Evolutionary conservation across 2,113 vertebrate species (phyloP).

Genomic region (Tyrannus savana): DNA sequence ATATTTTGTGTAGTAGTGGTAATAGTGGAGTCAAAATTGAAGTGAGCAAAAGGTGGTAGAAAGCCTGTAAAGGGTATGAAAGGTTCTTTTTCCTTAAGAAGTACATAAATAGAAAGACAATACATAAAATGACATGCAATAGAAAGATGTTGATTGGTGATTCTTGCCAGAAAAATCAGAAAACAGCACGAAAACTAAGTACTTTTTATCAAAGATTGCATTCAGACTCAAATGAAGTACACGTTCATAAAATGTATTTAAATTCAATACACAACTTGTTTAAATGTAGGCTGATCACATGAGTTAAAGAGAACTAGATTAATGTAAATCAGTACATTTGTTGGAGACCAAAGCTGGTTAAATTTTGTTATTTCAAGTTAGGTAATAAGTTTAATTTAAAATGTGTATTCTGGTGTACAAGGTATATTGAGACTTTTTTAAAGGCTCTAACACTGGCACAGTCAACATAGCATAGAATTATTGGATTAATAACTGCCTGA

Average conservation of each 20-base stretch:
- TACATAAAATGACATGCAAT: neutral
- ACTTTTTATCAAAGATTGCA: neutral
- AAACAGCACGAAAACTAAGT: neutral
- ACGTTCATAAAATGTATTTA: neutral
- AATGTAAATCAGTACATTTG: neutral
- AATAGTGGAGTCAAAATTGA: neutral
- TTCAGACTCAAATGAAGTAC: neutral
- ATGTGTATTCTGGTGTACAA: neutral
- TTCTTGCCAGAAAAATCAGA: neutral
- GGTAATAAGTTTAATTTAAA: neutral
- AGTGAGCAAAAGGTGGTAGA: neutral
- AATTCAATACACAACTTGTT: neutral
- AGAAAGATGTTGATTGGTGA: neutral
- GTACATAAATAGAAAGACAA: neutral
- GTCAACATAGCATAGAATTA: neutral
- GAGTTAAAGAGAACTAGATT: neutral
- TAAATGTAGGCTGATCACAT: neutral
- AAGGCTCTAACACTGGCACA: neutral
- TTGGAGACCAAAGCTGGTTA: neutral
- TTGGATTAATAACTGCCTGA: neutral
- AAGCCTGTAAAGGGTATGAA: neutral
- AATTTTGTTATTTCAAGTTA: neutral
- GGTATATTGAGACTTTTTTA: neutral
- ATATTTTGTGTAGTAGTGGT: neutral
- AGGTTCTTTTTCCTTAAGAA: neutral